A percentile compares a stretch with the other conserved stretches of the same genome.
phyloP scores from a whole-genome alignment of 2,888 invertebrate species.

The Tipula helvola region DNA sequence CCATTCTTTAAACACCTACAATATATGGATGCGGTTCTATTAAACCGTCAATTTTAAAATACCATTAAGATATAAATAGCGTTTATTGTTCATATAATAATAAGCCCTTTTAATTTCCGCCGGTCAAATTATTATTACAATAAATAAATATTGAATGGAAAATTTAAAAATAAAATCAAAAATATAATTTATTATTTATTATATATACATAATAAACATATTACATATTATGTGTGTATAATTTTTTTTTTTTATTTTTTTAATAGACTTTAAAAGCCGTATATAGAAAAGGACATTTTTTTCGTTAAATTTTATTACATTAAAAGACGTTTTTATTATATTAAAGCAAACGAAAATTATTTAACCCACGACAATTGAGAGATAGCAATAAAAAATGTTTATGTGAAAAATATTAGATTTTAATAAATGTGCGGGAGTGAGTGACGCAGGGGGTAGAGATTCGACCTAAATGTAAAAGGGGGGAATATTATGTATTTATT shows the following conservation, averaged over 20 bases:
- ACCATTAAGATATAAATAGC: not conserved
- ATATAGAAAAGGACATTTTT: not conserved
- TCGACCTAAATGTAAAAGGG: not conserved
- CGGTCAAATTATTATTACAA: not conserved
- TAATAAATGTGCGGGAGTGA: not conserved
- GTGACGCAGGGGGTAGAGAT: not conserved
- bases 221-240: not conserved
- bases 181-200: not conserved
- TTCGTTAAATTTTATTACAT: not conserved
- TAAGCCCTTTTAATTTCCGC: not conserved
- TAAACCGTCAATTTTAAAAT: not conserved
- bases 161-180: not conserved
- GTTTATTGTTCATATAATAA: not conserved
- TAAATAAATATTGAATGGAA: not conserved
- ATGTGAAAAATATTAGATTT: not conserved
- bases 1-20: not conserved
- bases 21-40: not conserved
- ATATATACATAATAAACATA: not conserved
- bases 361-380: not conserved
- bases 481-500: not conserved
- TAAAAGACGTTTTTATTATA: not conserved
- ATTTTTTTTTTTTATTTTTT: not conserved
- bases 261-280: not conserved
- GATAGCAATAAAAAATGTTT: not conserved
- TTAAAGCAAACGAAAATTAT: not conserved